A percentile compares a stretch with the other conserved stretches of the same genome.
Conservation (phyloP, 2,113 vertebrate species). For the Microcebus murinus region DNA sequence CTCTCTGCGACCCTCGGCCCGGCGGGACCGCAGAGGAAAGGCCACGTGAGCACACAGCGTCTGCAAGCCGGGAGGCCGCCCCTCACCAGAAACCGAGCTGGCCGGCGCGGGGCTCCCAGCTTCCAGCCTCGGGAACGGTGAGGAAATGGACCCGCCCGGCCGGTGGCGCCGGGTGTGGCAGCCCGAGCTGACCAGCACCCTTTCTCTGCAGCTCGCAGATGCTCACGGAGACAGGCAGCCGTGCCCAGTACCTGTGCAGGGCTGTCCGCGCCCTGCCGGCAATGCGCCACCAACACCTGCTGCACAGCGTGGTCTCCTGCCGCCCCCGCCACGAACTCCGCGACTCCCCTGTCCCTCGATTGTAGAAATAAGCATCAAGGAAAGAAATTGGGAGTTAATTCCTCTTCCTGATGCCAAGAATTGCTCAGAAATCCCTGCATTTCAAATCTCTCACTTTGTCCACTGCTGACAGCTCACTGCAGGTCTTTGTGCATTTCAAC, state of each 20-base stretch:
- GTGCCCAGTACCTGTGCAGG: accelerated
- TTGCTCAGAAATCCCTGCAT: neutral
- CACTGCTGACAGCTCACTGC: neutral
- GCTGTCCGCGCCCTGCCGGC: neutral
- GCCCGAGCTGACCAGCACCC: neutral
- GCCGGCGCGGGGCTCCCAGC: neutral
- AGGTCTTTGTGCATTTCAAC: too few species aligned
- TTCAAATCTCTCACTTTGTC: neutral
- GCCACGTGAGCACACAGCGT: neutral
- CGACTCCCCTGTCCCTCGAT: neutral
- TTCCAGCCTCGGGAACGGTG: neutral
- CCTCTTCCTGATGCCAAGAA: neutral
- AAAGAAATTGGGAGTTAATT: neutral
- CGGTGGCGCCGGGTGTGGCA: neutral
- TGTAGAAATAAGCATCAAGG: neutral
- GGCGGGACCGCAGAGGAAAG: neutral
- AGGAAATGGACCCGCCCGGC: neutral
- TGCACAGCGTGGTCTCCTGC: neutral
- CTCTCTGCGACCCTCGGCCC: neutral
- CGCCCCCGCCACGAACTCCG: neutral
- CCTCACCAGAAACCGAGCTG: neutral
- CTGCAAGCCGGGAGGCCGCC: neutral
- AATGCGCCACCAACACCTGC: neutral
- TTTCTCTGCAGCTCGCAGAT: neutral
- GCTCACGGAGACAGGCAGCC: neutral